Conservation (phyloP, 2,888 invertebrate genomes). For the Cremastinae sp. region DNA sequence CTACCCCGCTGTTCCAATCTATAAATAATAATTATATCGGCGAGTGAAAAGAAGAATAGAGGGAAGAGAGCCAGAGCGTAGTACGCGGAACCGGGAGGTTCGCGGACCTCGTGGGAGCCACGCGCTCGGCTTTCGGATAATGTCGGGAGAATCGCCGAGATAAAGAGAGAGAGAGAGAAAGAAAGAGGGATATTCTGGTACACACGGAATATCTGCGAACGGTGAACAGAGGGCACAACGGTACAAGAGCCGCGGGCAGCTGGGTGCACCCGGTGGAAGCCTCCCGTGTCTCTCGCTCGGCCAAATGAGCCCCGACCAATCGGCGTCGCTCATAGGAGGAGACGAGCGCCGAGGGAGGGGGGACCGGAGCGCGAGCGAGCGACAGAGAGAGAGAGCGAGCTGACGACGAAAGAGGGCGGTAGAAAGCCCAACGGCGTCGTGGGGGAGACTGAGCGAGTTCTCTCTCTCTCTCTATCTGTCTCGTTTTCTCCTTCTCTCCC, state of each 20-base stretch:
- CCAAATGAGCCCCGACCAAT: constrained; percentile 77
- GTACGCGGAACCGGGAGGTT: constrained; percentile 7
- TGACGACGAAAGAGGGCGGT: constrained; percentile 51
- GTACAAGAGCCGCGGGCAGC: constrained; percentile 63
- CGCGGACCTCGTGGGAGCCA: constrained; percentile 51
- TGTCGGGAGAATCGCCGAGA: constrained; percentile 20
- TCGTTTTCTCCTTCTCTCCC: constrained; percentile 61
- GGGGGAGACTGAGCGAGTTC: constrained; percentile 67
- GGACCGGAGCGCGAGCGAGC: constrained; percentile 65
- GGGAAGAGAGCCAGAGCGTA: background rate
- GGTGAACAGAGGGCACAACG: constrained; percentile 55
- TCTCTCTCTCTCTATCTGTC: constrained; percentile 3
- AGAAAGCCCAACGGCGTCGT: constrained; percentile 42
- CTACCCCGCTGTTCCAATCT: background rate
- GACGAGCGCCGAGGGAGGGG: constrained; percentile 64
- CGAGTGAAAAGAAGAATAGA: background rate
- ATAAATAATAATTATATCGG: background rate
- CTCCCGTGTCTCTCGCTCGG: constrained; percentile 71
- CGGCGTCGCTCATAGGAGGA: constrained; percentile 71
- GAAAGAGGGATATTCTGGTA: constrained; percentile 47
- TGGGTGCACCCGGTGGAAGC: constrained; percentile 71
- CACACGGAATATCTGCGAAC: constrained; percentile 49
- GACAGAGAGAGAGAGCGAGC: constrained; percentile 64
- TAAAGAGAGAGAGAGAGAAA: constrained; percentile 30
- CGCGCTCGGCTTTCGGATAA: constrained; percentile 49